phyloP scores from a whole-genome alignment of 1,140 invertebrate genomes.

The Trissolcus basalis region DNA sequence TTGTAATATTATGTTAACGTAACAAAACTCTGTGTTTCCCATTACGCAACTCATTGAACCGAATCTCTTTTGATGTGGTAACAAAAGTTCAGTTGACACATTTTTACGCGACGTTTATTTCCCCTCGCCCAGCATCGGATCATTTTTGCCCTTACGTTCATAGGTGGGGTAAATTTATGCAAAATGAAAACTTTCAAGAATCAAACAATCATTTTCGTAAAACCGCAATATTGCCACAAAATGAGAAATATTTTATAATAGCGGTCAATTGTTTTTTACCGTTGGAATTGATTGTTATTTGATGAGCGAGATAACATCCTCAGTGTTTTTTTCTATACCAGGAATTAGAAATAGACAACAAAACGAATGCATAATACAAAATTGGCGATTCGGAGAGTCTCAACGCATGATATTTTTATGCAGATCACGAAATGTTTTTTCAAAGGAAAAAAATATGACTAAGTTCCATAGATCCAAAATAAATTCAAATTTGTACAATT shows the following conservation, averaged over 20 bases:
- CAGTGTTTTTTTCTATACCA: conserved; percentile 34
- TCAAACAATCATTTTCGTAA: conserved; percentile 15
- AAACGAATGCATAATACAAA: conserved; percentile 53
- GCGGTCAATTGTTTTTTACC: conserved; percentile 20
- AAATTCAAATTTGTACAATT: no score
- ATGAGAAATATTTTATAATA: conserved; percentile 42
- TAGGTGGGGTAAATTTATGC: no score
- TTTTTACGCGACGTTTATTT: conserved; percentile 7
- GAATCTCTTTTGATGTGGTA: conserved; percentile 12
- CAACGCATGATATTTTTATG: conserved; percentile 49
- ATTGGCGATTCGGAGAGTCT: conserved; percentile 47
- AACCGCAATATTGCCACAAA: no score
- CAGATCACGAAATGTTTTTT: conserved; percentile 23
- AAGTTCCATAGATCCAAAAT: no score
- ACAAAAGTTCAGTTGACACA: conserved; percentile 9
- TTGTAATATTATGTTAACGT: conserved; percentile 10
- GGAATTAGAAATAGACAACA: conserved; percentile 43
- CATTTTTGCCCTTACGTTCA: no score
- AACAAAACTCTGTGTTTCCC: conserved; percentile 11
- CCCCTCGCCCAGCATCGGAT: conserved; percentile 1
- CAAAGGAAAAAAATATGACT: not conserved
- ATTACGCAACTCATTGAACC: conserved; percentile 24
- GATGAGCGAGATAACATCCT: conserved; percentile 37
- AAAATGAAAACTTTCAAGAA: no score
- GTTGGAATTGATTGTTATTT: conserved; percentile 36